Evolutionary conservation across 2,888 invertebrate species (phyloP).

Genomic region (Brenthis ino): DNA sequence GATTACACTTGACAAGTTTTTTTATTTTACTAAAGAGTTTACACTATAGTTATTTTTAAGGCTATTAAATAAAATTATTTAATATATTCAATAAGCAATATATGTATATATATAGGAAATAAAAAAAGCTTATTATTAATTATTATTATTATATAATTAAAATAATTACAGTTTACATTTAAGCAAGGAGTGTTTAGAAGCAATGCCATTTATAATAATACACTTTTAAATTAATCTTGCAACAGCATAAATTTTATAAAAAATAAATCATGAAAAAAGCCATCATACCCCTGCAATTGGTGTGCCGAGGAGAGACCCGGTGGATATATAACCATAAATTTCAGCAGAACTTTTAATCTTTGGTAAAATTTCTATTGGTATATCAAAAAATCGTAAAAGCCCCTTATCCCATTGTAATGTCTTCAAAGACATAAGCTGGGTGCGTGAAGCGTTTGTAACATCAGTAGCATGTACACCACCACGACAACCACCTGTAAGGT

Average conservation of each 20-base stretch:
- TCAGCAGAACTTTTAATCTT: slow-evolving; percentile 95
- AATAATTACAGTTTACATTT: too few species aligned
- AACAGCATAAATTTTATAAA: slow-evolving; percentile 24
- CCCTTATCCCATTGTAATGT: slow-evolving; percentile 95
- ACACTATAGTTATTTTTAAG: too few species aligned
- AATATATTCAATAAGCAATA: too few species aligned
- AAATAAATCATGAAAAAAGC: slow-evolving; percentile 27
- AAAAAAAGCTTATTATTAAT: too few species aligned
- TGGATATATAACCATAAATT: slow-evolving; percentile 91
- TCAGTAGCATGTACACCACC: slow-evolving; percentile 92
- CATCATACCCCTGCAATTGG: slow-evolving; percentile 92
- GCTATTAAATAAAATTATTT: too few species aligned
- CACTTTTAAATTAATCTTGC: too few species aligned
- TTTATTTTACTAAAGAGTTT: too few species aligned
- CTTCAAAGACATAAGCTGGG: slow-evolving; percentile 96
- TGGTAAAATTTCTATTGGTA: slow-evolving; percentile 92
- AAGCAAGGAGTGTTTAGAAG: too few species aligned
- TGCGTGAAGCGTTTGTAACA: slow-evolving; percentile 98
- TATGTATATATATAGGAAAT: too few species aligned
- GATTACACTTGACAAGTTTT: too few species aligned
- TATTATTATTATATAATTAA: too few species aligned
- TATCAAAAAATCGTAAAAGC: slow-evolving; percentile 93
- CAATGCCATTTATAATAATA: too few species aligned
- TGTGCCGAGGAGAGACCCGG: slow-evolving; percentile 88
- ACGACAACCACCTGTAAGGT: slow-evolving; percentile 81